A percentile compares a stretch with the other conserved stretches of the same genome.
These are phyloP conservation scores for Hoplostethus mediterraneus DNA, from an alignment of 2,797 vertebrate species.

Conservation along the genomic window DNA sequence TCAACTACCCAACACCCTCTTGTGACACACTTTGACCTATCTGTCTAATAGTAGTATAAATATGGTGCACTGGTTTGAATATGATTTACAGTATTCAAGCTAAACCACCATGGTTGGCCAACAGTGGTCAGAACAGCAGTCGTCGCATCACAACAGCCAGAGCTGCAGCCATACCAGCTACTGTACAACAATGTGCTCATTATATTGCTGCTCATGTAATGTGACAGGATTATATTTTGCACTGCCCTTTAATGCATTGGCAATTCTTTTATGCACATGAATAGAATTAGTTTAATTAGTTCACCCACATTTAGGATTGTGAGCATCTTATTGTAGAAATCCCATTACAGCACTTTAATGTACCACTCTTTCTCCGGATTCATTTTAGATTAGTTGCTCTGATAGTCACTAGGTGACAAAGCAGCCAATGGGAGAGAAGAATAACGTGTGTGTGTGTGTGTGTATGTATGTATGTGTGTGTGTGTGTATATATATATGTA, in stretches of 20 bases:
- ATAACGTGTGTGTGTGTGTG: too few relatives aligned
- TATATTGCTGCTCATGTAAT: conserved; percentile 49
- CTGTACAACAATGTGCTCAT: conserved; percentile 48
- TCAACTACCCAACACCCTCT: too few relatives aligned
- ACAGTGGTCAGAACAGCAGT: conserved; percentile 15
- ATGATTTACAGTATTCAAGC: too few relatives aligned
- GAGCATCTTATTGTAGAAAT: conserved; percentile 53
- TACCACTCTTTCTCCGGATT: conserved; percentile 42
- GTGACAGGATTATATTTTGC: conserved; percentile 44
- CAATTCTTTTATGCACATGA: conserved; percentile 49
- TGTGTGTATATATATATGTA: too few relatives aligned
- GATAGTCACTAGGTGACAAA: conserved; percentile 66
- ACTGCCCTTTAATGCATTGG: conserved; percentile 45
- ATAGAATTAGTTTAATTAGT: conserved; percentile 69
- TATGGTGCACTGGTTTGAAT: too few relatives aligned
- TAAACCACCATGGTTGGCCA: background rate
- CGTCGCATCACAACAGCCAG: background rate
- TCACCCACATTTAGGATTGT: conserved; percentile 54
- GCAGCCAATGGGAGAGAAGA: conserved; percentile 37
- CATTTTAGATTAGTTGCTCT: conserved; percentile 56
- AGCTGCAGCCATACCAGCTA: background rate
- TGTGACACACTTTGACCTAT: too few relatives aligned
- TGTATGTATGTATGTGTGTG: too few relatives aligned
- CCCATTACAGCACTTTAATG: conserved; percentile 53
- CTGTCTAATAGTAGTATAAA: too few relatives aligned